Conservation (phyloP, 2,797 vertebrate genomes). For the Eupleurogrammus muticus region DNA sequence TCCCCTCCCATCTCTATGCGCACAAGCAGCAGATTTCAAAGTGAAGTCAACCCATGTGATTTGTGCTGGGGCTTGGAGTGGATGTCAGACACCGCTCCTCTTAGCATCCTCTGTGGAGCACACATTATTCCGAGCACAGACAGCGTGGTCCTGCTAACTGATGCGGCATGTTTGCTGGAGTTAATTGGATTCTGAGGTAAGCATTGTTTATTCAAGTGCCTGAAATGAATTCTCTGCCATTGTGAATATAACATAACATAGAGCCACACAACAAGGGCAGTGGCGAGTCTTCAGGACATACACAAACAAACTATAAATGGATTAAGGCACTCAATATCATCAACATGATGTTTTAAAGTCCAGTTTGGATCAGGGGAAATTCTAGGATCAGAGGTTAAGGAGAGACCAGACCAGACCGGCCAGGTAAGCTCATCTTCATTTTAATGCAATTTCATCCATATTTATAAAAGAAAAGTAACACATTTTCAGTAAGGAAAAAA, state of each 20-base stretch:
- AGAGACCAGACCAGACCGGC: too few relatives aligned
- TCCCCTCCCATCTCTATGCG: constrained; percentile 39
- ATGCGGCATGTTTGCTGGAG: constrained; percentile 60
- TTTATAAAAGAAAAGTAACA: too few relatives aligned
- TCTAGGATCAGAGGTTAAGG: too few relatives aligned
- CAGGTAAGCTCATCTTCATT: too few relatives aligned
- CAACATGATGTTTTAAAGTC: background rate
- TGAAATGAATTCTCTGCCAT: constrained; percentile 52
- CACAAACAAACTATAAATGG: background rate
- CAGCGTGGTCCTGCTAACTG: constrained; percentile 55
- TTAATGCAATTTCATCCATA: too few relatives aligned
- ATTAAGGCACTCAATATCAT: background rate
- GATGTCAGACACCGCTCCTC: constrained; percentile 59
- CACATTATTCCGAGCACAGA: constrained; percentile 39
- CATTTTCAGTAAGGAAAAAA: too few relatives aligned
- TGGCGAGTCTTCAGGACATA: background rate
- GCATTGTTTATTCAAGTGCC: constrained; percentile 64
- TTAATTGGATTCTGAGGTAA: constrained; percentile 76
- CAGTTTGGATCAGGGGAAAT: too few relatives aligned
- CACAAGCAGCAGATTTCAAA: constrained; percentile 60
- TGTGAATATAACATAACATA: constrained; percentile 48
- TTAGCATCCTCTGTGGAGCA: constrained; percentile 55
- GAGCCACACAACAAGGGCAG: constrained; percentile 24
- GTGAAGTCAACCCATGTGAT: constrained; percentile 46
- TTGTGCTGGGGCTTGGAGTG: constrained; percentile 39